Evolutionary conservation across 2,797 vertebrate species (phyloP), one percentile per base, ranked within the genome.

Genomic region (Dipus sagitta): DNA sequence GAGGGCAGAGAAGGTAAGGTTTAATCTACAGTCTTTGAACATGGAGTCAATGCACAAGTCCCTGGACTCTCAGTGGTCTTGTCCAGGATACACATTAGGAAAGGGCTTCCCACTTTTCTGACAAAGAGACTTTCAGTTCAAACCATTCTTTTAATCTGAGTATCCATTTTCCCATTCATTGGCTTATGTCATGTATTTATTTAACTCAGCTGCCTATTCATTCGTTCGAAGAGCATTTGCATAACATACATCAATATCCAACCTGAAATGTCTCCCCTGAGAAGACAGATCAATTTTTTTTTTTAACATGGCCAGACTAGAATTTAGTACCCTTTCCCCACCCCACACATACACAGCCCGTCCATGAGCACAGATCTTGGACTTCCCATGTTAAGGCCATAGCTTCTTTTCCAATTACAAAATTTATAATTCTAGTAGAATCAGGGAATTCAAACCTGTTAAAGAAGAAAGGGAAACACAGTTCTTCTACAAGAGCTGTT

Each of bases 1-100:
- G 34, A 28, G 26, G 76, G 76, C n/a, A 62, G 38, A 67, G 78
- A 87, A 88, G 14, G 47, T 60, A 86, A 72, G 77, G 7, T 28
- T 89, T 88, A 95, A 91, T 34, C 17, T 47, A 88, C 47, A 78
- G 13, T 42, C 54, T 92, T 67, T 34, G 34, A 71, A 38, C 87
- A 30, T 76, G 20, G 10, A 72, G 65, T 74, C 92, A 68, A 58
- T 88, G 72, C 21, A 52, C 54, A 70, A 12, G 15, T 84, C 34
- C 67, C 71, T 6, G 23, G 71, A 38, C 52, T 91, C 78, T 78
- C 23, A 58, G 9, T 28, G 67, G 74, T 14, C 28, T 92, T 64
- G 5, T 54, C 71, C 80, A 54, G 58, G 28, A 75, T 76, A 58
- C 24, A 67, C 32, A 62, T 68, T 85, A 91, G n/a, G 30, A 85